Base-by-base conservation (phyloP, 2,113 vertebrate species). In the Poecilia latipinna region DNA sequence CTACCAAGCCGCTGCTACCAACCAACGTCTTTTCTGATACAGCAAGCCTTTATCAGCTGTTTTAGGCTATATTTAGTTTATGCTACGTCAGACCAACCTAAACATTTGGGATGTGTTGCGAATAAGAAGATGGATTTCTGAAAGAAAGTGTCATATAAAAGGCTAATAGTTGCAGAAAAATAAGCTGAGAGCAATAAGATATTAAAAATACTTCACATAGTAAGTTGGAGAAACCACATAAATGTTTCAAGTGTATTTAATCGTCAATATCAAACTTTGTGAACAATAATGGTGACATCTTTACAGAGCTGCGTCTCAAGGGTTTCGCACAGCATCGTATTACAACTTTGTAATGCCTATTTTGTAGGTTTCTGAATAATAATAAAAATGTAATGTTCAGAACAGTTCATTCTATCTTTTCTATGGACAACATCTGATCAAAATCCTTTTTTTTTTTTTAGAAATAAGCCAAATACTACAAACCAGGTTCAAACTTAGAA, bases 1-100 rank as follows among this genome's bases (percentile, higher is more conserved):
- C 74, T 11, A 11, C 62, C n/a, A 69, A 78, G 60, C 54, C 70
- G 28, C n/a, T 12, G 29, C 57, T 68, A 31, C 68, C 54, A 61
- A 44, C 70, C 63, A 60, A 35, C 22, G 4, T 77, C 26, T 26
- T 71, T 77, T 60, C 28, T 75, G 32, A 31, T 60, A 32, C 44
- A 28, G 42, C 29, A n/a, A 60, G 65, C 68, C 7, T 72, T 68
- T 54, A 68, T 24, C 19, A 54, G 63, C 37, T 28, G 51, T 70
- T 44, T 69, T 32, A 68, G 65, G 61, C 1, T 15, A 31, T 70
- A 48, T 42, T 62, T 65, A 69, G 12, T 35, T 42, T 42, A 42
- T 42, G 3, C 39, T 13, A 13, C 12, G 13, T 42, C 12, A 42
- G 37, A 28, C 22, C 35, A 22, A 71, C 28, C 0, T 1, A 54